These are phyloP conservation scores for Dipodomys ordii DNA, from an alignment of 2,113 vertebrate genomes.

Conservation along the genomic window DNA sequence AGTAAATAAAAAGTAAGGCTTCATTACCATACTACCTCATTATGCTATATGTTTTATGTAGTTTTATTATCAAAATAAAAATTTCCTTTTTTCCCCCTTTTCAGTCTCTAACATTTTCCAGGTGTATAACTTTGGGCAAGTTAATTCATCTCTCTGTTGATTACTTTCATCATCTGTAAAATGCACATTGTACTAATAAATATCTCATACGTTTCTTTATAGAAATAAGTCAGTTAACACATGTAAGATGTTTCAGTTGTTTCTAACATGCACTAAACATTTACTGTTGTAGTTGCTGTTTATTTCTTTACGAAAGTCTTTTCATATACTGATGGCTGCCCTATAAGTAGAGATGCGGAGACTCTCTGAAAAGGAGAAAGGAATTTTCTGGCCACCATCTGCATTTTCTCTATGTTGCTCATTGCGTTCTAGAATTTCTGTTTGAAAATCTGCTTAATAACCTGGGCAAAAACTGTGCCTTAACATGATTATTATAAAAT, in stretches of 20 bases:
- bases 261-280: not conserved
- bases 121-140: not conserved
- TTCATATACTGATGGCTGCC: not conserved
- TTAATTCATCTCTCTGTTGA: not conserved
- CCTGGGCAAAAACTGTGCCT: not conserved
- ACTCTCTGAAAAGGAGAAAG: not conserved
- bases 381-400: not conserved
- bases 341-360: not conserved
- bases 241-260: not conserved
- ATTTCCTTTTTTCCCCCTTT: not conserved
- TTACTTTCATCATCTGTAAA: not conserved
- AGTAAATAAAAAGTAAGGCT: not conserved
- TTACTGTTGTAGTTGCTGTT: not conserved
- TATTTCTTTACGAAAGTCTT: not conserved
- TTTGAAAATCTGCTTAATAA: not conserved
- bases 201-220: not conserved
- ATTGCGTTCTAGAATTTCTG: not conserved
- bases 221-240: constrained; percentile 3
- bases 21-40: not conserved
- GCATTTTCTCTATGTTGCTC: not conserved
- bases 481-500: not conserved
- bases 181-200: not conserved
- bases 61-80: not conserved
- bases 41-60: not conserved
- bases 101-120: not conserved